phyloP scores from a whole-genome alignment of 2,888 invertebrate species.

The Cosmopolites sordidus region DNA sequence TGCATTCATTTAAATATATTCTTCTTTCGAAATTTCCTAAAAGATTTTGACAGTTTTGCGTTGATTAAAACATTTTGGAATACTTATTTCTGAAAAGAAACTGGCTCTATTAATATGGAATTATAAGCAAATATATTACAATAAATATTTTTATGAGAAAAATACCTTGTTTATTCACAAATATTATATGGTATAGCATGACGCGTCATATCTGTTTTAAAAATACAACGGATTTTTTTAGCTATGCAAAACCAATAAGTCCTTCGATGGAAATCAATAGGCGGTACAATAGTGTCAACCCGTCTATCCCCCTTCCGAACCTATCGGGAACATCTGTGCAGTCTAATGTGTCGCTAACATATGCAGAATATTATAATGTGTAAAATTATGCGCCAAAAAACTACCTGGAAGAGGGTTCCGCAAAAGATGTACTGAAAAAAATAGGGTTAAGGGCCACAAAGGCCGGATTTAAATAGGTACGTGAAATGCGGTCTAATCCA shows the following conservation, averaged over 20 bases:
- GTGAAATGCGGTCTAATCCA: slow-evolving; percentile 11
- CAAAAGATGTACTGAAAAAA: slow-evolving; percentile 30
- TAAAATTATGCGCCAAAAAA: slow-evolving; percentile 37
- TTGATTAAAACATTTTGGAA: too few species aligned
- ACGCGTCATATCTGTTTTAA: too few species aligned
- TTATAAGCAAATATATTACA: too few species aligned
- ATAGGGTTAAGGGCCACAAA: slow-evolving; percentile 39
- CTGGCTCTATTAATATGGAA: too few species aligned
- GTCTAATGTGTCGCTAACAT: slow-evolving; percentile 29
- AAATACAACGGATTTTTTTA: slow-evolving; percentile 11
- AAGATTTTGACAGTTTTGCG: too few species aligned
- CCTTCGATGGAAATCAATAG: slow-evolving; percentile 27
- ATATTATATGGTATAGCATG: too few species aligned
- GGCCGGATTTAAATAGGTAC: slow-evolving; percentile 20
- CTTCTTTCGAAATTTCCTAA: too few species aligned
- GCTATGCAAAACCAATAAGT: slow-evolving; percentile 27
- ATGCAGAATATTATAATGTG: slow-evolving; percentile 41
- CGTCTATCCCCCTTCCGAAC: slow-evolving; percentile 21
- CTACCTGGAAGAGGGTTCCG: slow-evolving; percentile 39
- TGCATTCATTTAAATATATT: too few species aligned
- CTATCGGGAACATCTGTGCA: slow-evolving; percentile 28
- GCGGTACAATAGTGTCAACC: slow-evolving; percentile 29
- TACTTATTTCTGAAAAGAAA: too few species aligned
- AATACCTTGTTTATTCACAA: too few species aligned
- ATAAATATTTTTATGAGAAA: too few species aligned